These are phyloP conservation scores for Eilema depressum DNA, from an alignment of 2,888 invertebrate genomes.

Conservation along the genomic window DNA sequence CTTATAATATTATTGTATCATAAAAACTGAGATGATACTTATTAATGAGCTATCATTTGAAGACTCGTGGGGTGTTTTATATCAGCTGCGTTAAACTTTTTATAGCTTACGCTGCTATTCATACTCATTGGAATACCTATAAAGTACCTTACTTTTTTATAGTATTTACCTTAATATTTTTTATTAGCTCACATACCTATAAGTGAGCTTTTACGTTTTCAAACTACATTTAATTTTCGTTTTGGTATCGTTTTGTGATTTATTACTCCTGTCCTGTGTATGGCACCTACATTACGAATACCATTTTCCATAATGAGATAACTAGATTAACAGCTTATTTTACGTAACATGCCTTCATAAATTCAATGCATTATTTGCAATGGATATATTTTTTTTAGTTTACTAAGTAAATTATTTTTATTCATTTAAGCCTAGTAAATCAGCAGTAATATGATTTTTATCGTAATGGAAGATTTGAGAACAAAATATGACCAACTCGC, in stretches of 20 bases:
- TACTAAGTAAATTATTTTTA: no score
- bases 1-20: neutral
- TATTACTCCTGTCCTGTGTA: no score
- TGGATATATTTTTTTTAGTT: no score
- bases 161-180: neutral
- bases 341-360: no score
- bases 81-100: neutral
- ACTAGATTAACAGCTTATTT: no score
- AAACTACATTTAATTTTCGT: neutral
- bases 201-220: neutral
- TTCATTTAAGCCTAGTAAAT: no score
- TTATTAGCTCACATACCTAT: neutral
- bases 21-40: neutral
- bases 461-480: neutral
- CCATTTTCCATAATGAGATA: no score
- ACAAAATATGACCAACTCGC: neutral
- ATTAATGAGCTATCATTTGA: conserved; percentile 4
- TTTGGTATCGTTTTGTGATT: neutral
- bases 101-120: neutral
- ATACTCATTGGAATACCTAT: neutral
- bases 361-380: no score
- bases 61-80: neutral
- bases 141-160: conserved; percentile 1
- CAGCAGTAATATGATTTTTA: no score
- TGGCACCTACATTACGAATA: no score